Base-by-base conservation (phyloP, 53 echinoderm and acorn worm species). In the Stichopus horrens region DNA sequence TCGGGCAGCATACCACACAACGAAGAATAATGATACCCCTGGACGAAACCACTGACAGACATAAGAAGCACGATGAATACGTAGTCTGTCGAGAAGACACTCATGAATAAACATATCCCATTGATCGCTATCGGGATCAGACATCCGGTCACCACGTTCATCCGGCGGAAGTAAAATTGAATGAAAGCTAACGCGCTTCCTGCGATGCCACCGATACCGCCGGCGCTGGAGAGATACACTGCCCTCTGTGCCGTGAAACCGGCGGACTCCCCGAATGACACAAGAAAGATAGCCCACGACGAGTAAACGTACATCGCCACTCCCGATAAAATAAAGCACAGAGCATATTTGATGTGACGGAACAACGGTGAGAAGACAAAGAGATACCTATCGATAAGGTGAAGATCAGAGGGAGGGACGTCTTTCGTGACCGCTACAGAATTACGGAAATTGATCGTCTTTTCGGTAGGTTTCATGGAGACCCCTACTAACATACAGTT, bases 231-330 rank as follows among this genome's bases (percentile, higher is more conserved):
- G 10, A 83, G 9, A 63, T 60, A 83, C 37, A 83, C 65, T 8
- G 83, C 55, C 56, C 21, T 37, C 23, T 9, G 21, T 13, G 83
- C 5, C 19, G 83, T 56, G 63, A 83, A 63, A 8, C 83, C 83
- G 5, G 21, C 22, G 7, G 83, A 58, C 11, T 65, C 66, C n/a
- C 83, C 83, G 14, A 83, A 63, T 5, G 83, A 60, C 51, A 83
- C 83, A 5, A 83, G 83, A 60, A 83, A 83, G n/a, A 83, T 83
- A 14, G 83, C 83, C 83, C 83, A 83, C 14, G 83, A 83, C 6
- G 83, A 83, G 21, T 83, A 83, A 13, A 83, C 23, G 16, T 83
- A 83, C 37, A 83, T 37, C 60, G 83, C 20, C 6, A 60, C 83
- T 14, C 55, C 65, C 9, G 23, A 55, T 19, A 83, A 83, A 8